phyloP scores from a whole-genome alignment of 1,140 invertebrate species.

The Aethina tumida region DNA sequence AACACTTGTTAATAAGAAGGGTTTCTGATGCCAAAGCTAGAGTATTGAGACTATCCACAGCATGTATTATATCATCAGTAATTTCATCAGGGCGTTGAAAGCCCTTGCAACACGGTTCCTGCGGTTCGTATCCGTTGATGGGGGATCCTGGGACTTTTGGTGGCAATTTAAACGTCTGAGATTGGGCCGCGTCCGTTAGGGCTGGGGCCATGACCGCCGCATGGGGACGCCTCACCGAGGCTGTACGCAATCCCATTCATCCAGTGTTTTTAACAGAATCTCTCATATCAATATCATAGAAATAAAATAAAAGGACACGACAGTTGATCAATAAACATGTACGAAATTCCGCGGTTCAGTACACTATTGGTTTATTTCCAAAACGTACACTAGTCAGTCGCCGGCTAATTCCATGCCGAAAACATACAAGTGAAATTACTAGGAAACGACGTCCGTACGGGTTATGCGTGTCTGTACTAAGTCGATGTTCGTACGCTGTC shows the following conservation, averaged over 20 bases:
- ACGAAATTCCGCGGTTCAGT: slow-evolving; percentile 10
- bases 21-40: slow-evolving; percentile 17
- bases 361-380: slow-evolving; percentile 9
- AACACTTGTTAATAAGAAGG: slow-evolving; percentile 11
- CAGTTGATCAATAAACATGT: slow-evolving; percentile 20
- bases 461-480: slow-evolving; percentile 1
- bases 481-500: background rate
- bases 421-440: slow-evolving; percentile 14
- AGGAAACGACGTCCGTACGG: slow-evolving; percentile 5
- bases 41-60: slow-evolving; percentile 16
- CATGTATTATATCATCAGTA: slow-evolving; percentile 15
- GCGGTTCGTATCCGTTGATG: slow-evolving; percentile 24
- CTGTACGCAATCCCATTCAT: slow-evolving; percentile 51
- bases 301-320: slow-evolving; percentile 11
- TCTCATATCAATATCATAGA: slow-evolving; percentile 18
- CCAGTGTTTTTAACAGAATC: slow-evolving; percentile 35
- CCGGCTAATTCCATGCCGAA: slow-evolving; percentile 26
- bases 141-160: slow-evolving; percentile 38
- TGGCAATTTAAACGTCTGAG: slow-evolving; percentile 46
- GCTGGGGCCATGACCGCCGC: slow-evolving; percentile 64
- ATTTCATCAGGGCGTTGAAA: slow-evolving; percentile 9
- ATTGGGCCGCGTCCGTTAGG: slow-evolving; percentile 54
- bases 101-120: slow-evolving; percentile 37
- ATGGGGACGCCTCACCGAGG: slow-evolving; percentile 46
- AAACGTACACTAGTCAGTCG: slow-evolving; percentile 14